Evolutionary conservation across 2,888 invertebrate genomes (phyloP).

Genomic region (Platynereis dumerilii): DNA sequence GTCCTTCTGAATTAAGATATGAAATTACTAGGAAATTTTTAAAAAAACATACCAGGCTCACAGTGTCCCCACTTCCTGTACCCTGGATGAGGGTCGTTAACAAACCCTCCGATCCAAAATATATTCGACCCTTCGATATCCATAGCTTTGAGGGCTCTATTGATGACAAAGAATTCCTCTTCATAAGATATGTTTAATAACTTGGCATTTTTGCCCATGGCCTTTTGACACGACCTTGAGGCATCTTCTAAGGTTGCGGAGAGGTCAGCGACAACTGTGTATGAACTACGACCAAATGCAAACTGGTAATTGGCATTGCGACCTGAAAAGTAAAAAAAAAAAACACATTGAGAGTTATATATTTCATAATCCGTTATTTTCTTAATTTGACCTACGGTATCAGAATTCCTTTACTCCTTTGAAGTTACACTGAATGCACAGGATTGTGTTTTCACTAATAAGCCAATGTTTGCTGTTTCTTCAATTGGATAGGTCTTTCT

Average conservation of each 20-base stretch:
- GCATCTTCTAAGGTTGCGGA: conserved; percentile 9
- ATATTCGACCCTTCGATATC: neutral
- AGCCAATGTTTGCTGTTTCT: too few relatives aligned
- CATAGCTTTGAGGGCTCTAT: conserved; percentile 14
- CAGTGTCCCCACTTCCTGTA: conserved; percentile 18
- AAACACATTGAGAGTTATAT: too few relatives aligned
- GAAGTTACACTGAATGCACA: too few relatives aligned
- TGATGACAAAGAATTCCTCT: conserved; percentile 7
- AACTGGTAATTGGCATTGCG: conserved; percentile 6
- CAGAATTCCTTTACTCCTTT: too few relatives aligned
- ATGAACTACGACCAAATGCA: neutral
- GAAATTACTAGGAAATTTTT: too few relatives aligned
- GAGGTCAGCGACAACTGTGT: conserved; percentile 14
- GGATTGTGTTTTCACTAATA: too few relatives aligned
- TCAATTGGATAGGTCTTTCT: too few relatives aligned
- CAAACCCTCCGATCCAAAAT: conserved; percentile 23
- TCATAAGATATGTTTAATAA: conserved; percentile 8
- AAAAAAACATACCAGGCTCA: conserved; percentile 21
- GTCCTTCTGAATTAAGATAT: too few relatives aligned
- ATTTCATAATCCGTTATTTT: too few relatives aligned
- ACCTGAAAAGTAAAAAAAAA: too few relatives aligned
- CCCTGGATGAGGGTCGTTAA: conserved; percentile 14
- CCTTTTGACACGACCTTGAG: neutral
- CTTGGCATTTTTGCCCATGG: conserved; percentile 7
- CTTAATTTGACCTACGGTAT: too few relatives aligned